A percentile compares a stretch with the other conserved stretches of the same genome.
Conservation (phyloP, 64 coral and sea anemone genomes). For the Pachyseris speciosa region DNA sequence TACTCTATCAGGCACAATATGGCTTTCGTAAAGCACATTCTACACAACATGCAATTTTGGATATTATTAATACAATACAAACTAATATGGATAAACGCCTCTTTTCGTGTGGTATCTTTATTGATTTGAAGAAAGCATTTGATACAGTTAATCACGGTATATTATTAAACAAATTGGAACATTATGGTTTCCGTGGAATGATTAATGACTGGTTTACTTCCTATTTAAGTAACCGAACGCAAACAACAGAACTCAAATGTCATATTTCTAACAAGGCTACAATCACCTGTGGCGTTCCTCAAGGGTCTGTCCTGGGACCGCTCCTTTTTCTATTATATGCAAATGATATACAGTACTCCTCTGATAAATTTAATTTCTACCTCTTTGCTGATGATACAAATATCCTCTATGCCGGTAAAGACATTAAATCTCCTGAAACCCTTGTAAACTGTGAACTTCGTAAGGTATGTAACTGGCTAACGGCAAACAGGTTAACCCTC, state of each 20-base stretch:
- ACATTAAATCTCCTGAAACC: too few relatives aligned
- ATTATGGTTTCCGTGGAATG: constrained; percentile 43
- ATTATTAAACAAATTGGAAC: constrained; percentile 57
- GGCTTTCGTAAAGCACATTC: constrained; percentile 69
- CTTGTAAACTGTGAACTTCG: constrained; percentile 49
- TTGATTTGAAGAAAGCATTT: constrained; percentile 46
- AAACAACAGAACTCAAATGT: constrained; percentile 46
- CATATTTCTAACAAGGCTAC: constrained; percentile 45
- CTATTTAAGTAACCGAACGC: constrained; percentile 22
- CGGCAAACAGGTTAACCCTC: constrained; percentile 52
- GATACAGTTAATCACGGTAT: constrained; percentile 53
- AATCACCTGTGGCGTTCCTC: constrained; percentile 33
- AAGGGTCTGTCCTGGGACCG: constrained; percentile 20
- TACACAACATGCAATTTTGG: constrained; percentile 61
- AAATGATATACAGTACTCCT: constrained; percentile 62
- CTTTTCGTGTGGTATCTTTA: constrained; percentile 40
- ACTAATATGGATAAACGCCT: constrained; percentile 64
- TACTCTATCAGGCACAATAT: constrained; percentile 47
- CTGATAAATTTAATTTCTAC: constrained; percentile 55
- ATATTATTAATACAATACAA: constrained; percentile 71
- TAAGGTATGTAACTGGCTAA: constrained; percentile 54
- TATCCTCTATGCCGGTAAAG: constrained; percentile 27
- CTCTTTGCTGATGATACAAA: constrained; percentile 64
- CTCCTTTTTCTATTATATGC: constrained; percentile 63
- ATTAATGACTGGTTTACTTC: constrained; percentile 51